Evolutionary conservation across 1,140 invertebrate species (phyloP), one percentile per base, ranked within the genome.

Genomic region (Cherax destructor): DNA sequence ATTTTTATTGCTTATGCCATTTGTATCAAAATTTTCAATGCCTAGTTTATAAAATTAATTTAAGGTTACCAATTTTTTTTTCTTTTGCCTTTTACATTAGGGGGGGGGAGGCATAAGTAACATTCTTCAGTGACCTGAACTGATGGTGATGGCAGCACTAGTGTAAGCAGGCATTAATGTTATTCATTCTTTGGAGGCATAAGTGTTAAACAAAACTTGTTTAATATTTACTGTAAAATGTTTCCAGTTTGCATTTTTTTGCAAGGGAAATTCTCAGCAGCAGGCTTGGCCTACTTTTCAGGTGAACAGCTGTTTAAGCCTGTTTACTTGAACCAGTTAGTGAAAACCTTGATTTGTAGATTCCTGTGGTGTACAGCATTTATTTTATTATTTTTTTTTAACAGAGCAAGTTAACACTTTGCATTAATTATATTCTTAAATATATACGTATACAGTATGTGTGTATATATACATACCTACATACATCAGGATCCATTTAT

Each of bases 1-100:
- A 81, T 81, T 24, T 81, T 50, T 81, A 30, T 59, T 81, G 79
- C 56, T 52, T 56, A 47, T 56, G 79, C 50, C 24, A n/a, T 81
- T 21, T 81, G 56, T 59, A 81, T 56, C 79, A 81, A 81, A 81
- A 81, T 21, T 30, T 74, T 74, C 1, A 21, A 30, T n/a, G 69
- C 30, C 24, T 74, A 7, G 30, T 74, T 74, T 74, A 6, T n/a
- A 24, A 74, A 74, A 6, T 74, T 74, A 10, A 5, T 41, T 74
- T 74, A 9, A 65, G 61, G 2, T 65, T 11, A 65, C 61, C 21
- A 13, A 21, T 30, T 74, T 74, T 74, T 10, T 41, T 41, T 41
- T 41, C 30, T 41, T 41, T 41, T 41, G n/a, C 30, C 24, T 74
- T 21, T 3, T 74, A 74, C 30, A 1, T 65, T 24, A 74, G 24